Evolutionary conservation across 2,113 vertebrate species (phyloP).

Genomic region (Myiopsitta monachus): DNA sequence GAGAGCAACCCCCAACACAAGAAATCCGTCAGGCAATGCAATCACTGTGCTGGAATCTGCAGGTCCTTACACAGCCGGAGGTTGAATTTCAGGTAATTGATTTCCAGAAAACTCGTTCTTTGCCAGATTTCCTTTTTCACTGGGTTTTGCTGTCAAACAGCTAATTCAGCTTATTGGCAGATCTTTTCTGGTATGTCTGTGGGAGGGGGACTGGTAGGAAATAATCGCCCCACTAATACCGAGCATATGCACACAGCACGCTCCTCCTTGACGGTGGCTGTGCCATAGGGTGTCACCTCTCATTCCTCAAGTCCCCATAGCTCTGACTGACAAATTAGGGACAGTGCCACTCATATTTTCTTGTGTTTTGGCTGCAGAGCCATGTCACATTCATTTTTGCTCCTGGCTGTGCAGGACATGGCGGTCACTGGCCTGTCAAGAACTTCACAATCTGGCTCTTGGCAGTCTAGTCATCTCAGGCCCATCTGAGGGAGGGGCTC

Average conservation of each 20-base stretch:
- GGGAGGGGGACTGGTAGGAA: not conserved
- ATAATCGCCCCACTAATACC: not conserved
- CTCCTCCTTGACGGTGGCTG: not conserved
- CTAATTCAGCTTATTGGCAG: not conserved
- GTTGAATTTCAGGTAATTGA: conserved; percentile 19
- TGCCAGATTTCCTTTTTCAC: conserved; percentile 1
- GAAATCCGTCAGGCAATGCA: not conserved
- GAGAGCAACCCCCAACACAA: not conserved
- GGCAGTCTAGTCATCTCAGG: not conserved
- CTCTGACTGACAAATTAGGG: not conserved
- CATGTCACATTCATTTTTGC: not conserved
- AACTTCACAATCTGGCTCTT: not conserved
- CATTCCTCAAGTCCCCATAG: not conserved
- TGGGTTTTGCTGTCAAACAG: not conserved
- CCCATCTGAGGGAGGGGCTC: not conserved
- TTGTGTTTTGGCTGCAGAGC: not conserved
- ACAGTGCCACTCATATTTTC: not conserved
- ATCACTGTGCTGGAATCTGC: not conserved
- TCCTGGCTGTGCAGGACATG: not conserved
- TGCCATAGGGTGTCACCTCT: not conserved
- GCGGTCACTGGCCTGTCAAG: not conserved
- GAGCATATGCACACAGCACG: not conserved
- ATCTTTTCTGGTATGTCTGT: not conserved
- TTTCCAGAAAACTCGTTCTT: conserved; percentile 18
- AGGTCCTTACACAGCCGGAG: not conserved